Percentiles rank a stretch among this genome's conserved stretches.
Conservation (phyloP, 2,888 invertebrate genomes). For the Leptinotarsa juncta region DNA sequence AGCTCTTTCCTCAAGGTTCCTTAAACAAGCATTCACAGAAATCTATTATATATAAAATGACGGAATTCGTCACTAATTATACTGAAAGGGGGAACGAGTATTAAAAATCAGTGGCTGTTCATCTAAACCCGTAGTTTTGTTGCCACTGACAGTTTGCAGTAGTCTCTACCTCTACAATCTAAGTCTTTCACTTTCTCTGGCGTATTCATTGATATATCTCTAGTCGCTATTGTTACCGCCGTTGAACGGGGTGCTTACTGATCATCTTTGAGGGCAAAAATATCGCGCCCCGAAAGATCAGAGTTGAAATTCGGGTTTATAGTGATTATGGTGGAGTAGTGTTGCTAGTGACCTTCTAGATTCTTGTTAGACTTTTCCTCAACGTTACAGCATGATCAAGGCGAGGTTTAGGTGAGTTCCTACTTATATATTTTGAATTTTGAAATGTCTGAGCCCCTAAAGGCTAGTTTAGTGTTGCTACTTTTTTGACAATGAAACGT, state of each 20-base stretch:
- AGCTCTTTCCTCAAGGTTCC: conserved; percentile 1
- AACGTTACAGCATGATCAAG: not conserved
- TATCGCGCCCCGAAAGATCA: conserved; percentile 6
- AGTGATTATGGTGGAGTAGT: conserved; percentile 16
- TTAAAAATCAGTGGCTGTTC: conserved; percentile 5
- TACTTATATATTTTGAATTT: not conserved
- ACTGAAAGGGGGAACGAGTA: conserved; percentile 7
- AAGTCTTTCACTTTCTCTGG: conserved; percentile 18
- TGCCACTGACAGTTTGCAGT: conserved; percentile 14
- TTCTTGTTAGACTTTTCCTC: not conserved
- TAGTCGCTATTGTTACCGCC: conserved; percentile 12
- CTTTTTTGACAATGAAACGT: too few relatives aligned
- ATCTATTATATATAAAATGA: not conserved
- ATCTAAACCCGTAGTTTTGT: conserved; percentile 21
- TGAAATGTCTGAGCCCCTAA: too few relatives aligned
- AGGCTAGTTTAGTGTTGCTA: too few relatives aligned
- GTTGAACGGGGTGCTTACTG: conserved; percentile 6
- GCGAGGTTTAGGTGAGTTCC: not conserved
- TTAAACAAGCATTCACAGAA: conserved; percentile 3
- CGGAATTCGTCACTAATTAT: conserved; percentile 8
- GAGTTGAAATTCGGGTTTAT: conserved; percentile 2
- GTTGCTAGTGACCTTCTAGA: conserved; percentile 5
- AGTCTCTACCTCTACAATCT: conserved; percentile 3
- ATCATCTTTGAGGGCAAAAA: not conserved
- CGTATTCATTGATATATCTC: conserved; percentile 6